Evolutionary conservation across 2,113 vertebrate species (phyloP).

Genomic region (Leucopsar rothschildi): DNA sequence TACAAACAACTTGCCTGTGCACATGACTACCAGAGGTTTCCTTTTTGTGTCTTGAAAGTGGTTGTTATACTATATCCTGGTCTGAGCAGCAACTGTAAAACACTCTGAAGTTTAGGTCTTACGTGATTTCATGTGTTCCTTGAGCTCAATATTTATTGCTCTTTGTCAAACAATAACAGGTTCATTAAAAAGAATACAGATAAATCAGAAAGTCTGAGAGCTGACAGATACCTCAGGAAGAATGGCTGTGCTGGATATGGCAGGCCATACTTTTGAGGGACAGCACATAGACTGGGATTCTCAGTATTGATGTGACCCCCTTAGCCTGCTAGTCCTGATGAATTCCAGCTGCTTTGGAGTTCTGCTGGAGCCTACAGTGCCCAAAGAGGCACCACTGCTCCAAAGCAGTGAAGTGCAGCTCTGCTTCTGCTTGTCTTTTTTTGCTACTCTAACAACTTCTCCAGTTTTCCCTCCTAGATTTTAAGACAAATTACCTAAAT

Average conservation of each 20-base stretch:
- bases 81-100: not conserved
- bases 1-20: not conserved
- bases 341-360: not conserved
- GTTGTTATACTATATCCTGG: not conserved
- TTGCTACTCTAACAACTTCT: not conserved
- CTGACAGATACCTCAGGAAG: not conserved
- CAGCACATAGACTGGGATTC: not conserved
- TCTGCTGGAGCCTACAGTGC: not conserved
- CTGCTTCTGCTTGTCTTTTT: not conserved
- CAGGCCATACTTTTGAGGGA: not conserved
- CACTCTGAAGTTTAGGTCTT: not conserved
- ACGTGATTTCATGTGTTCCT: accelerated
- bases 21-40: not conserved
- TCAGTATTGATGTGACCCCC: not conserved
- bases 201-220: not conserved
- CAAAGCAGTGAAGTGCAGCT: not conserved
- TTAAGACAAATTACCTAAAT: not conserved
- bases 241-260: accelerated
- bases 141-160: not conserved
- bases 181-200: not conserved
- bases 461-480: not conserved
- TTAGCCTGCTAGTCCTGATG: not conserved
- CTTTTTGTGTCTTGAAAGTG: not conserved
- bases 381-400: not conserved
- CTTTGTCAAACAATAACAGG: not conserved